Percentiles rank a stretch among this genome's conserved stretches.
These are phyloP conservation scores for Atrina japonica DNA, from an alignment of 2,888 invertebrate species.

Conservation along the genomic window DNA sequence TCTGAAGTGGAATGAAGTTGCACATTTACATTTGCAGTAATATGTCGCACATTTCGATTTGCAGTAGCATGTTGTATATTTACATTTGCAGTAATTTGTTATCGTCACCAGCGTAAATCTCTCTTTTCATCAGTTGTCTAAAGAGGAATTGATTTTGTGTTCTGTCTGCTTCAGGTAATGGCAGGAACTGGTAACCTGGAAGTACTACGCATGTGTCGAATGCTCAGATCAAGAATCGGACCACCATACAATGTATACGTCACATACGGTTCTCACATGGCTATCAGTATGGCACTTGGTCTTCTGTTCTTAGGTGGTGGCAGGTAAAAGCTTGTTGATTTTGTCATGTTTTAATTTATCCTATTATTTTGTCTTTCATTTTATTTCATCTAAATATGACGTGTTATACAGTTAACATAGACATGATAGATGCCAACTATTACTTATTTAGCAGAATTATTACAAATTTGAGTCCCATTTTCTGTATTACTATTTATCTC, in stretches of 20 bases:
- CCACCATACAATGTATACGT: slow-evolving; percentile 82
- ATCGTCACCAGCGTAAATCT: too few relatives aligned
- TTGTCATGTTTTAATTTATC: neutral
- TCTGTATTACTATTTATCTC: neutral
- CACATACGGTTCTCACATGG: slow-evolving; percentile 95
- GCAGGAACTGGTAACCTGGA: slow-evolving; percentile 95
- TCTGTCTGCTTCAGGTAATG: slow-evolving; percentile 85
- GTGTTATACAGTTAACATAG: neutral
- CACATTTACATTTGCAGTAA: too few relatives aligned
- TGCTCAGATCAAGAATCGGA: slow-evolving; percentile 89
- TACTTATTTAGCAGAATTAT: neutral
- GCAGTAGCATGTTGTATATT: too few relatives aligned
- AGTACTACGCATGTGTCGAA: slow-evolving; percentile 90
- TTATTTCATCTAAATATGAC: neutral
- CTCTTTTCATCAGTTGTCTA: too few relatives aligned
- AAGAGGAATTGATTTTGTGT: too few relatives aligned
- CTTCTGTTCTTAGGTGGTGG: slow-evolving; percentile 97
- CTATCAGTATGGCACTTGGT: slow-evolving; percentile 96
- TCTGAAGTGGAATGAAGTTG: too few relatives aligned
- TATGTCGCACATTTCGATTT: too few relatives aligned
- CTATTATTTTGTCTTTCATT: neutral
- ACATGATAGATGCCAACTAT: too few relatives aligned
- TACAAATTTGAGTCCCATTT: too few relatives aligned
- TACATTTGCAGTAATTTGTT: too few relatives aligned
- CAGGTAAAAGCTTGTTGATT: slow-evolving; percentile 85